Base-by-base conservation (phyloP, 2,113 vertebrate genomes). In the Piaya cayana region DNA sequence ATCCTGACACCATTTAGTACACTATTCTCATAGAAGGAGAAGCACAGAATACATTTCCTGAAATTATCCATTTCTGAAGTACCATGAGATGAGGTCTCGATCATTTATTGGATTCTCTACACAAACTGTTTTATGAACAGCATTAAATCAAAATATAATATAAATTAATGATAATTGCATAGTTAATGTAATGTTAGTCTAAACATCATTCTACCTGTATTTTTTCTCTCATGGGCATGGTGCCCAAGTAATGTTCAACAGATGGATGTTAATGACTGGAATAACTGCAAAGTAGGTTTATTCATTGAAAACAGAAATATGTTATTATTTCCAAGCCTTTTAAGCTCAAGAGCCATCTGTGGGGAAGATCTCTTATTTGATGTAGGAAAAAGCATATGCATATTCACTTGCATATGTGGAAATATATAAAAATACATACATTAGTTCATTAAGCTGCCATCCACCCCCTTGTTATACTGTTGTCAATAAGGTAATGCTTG, bases 181-280 rank as follows among this genome's bases (percentile, higher is more conserved):
- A 71, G 76, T 68, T 82, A 82, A 50, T 29, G 25, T 75, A 78
- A 87, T 49, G 34, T 68, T 15, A 89, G n/a, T 34, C 74, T 75
- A 78, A 85, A 87, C 36, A 82, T 49, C 9, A 49, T 69, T 96
- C 97, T 96, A 99, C 99, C 98, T 99, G 98, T 99, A 98, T 97
- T 98, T 97, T 81, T 97, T 97, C 43, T 98, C 98, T 93, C 99
- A 98, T 21, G 98, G 98, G 4, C 98, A 98, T 60, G 99, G 97
- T 67, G 98, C 98, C 98, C 98, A 99, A 84, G 97, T 98, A 95
- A 99, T 97, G 91, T 97, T 98, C 96, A 99, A 96, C 90, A 98
- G 98, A 69, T 99, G 98, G 81, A 99, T 98, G 82, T 98, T 99
- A 97, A 97, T 97, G 94, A 99, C 98, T 69, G 98, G 98, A 91